Base-by-base conservation (phyloP, 2,113 vertebrate species). In the Spizaetus ornatus region DNA sequence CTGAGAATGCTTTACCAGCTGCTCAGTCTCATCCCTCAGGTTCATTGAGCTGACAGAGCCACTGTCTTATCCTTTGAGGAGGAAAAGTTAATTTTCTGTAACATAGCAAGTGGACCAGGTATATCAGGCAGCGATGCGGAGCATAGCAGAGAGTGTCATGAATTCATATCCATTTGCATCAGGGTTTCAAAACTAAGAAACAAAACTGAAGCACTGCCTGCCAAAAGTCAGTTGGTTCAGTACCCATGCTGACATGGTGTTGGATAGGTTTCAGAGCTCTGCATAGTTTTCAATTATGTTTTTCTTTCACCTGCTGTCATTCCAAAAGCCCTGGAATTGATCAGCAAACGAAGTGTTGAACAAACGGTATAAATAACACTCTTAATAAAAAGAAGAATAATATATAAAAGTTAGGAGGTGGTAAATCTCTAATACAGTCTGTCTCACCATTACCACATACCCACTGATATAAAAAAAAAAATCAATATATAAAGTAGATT, bases 271-370 rank as follows among this genome's bases (percentile, higher is more conserved):
- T 95, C 67, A 89, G 86, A 86, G 19, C 36, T 56, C 47, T 91
- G 66, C 22, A 5, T 43, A 48, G 52, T 78, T 94, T 94, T 66
- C 36, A 74, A 5, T 62, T 78, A 58, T 70, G 38, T 70, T 79
- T 86, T 88, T 90, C 58, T 94, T 93, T 85, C 56, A 90, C 73
- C 50, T 92, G 82, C 82, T 82, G 53, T 82, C 53, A 61, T 93
- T 95, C 50, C 40, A 61, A 66, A 88, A 90, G 25, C 66, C 45
- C 56, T 95, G 53, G 53, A 88, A 34, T 10, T 93, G 45, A 87
- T 94, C 86, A 94, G 38, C 59, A 88, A 76, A 62, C 17, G 16
- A 86, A 77, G 52, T 67, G 71, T 74, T 96, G 84, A 93, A 65
- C 19, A 90, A 79, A 84, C 1, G 0, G 48, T 74, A 67, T 45